phyloP scores from a whole-genome alignment of 2,113 vertebrate species.

The Columbina picui region DNA sequence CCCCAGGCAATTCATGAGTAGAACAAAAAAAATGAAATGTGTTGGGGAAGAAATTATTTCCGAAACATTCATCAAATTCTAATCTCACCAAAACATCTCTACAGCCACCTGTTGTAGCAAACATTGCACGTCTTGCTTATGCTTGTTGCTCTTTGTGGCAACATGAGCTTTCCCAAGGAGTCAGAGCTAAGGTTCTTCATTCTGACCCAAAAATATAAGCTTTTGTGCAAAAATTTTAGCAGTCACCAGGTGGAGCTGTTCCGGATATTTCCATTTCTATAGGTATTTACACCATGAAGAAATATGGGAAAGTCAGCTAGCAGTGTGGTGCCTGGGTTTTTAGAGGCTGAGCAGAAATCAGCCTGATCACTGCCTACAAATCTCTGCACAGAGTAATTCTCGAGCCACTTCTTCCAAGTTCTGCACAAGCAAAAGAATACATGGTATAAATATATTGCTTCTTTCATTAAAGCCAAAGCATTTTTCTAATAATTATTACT shows the following conservation, averaged over 20 bases:
- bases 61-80: neutral
- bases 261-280: neutral
- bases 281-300: neutral
- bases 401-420: neutral
- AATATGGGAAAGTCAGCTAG: neutral
- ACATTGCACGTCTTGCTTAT: neutral
- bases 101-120: neutral
- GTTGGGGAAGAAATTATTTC: neutral
- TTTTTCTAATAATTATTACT: neutral
- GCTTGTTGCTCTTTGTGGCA: neutral
- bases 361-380: neutral
- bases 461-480: neutral
- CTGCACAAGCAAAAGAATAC: neutral
- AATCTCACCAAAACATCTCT: neutral
- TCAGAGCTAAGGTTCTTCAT: fast-evolving
- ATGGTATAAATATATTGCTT: neutral
- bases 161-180: neutral
- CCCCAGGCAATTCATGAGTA: neutral
- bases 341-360: neutral
- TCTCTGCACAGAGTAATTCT: neutral
- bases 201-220: neutral
- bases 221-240: neutral
- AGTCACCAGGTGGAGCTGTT: constrained; percentile 1
- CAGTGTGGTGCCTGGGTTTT: neutral
- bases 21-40: no score